Conservation (phyloP, 2,113 vertebrate genomes). For the Rhombomys opimus region DNA sequence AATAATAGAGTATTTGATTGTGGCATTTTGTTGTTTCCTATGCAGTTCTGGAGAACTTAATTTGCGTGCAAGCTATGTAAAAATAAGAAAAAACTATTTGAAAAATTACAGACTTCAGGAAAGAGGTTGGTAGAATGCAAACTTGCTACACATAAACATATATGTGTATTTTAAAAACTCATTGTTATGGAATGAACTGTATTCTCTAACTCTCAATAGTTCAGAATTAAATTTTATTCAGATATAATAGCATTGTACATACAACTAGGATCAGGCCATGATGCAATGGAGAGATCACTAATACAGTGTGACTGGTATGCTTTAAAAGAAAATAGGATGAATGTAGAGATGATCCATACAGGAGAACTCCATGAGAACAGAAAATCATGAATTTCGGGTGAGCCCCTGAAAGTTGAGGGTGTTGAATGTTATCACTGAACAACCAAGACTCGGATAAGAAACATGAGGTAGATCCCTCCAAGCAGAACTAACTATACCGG, state of each 20-base stretch:
- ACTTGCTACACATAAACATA: not conserved
- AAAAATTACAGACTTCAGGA: not conserved
- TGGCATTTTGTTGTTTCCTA: not conserved
- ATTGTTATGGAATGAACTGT: not conserved
- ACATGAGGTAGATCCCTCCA: not conserved
- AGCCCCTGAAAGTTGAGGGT: not conserved
- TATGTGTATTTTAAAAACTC: not conserved
- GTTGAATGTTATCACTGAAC: too few species aligned
- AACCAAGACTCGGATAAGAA: too few species aligned
- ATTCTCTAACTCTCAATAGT: too few species aligned
- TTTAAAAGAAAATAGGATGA: not conserved
- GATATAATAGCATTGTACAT: not conserved
- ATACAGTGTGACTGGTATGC: not conserved
- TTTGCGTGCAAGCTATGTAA: not conserved
- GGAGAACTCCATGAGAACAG: not conserved
- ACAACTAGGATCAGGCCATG: not conserved
- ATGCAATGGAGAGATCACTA: not conserved
- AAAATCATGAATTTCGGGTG: not conserved
- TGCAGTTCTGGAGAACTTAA: not conserved
- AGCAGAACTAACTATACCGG: not conserved
- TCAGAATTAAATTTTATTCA: not conserved
- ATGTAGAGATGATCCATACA: not conserved
- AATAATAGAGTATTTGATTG: not conserved
- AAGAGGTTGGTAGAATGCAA: not conserved
- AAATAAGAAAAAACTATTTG: not conserved